Base-by-base conservation (phyloP, 2,888 invertebrate genomes). In the Hypolimnas misippus region DNA sequence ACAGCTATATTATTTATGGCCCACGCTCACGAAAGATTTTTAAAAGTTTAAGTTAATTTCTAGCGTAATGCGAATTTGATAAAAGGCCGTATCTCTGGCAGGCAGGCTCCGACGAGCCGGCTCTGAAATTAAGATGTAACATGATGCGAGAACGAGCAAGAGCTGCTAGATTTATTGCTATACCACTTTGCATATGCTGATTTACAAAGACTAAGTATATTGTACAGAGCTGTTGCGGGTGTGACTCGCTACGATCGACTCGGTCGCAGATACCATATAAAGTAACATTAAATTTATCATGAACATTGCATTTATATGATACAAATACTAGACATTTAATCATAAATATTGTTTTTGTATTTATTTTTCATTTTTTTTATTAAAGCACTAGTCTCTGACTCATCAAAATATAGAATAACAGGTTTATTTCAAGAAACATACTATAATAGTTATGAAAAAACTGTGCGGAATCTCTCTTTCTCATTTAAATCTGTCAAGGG, bases 101-200 rank as follows among this genome's bases (percentile, higher is more conserved):
- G 81, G 86, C 90, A 87, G 89, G 89, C 90, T 88, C 88, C 89
- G 86, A 78, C 86, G 88, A 88, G 89, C 87, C 87, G 88, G 87
- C 86, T 87, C 87, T 89, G 90, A 92, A 92, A 92, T 92, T 92
- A 92, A 92, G 92, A 92, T 92, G 92, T 92, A 92, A 92, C 92
- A 92, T 92, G 92, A 92, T 92, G 92, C 92, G 92, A 91, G 92
- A 92, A 92, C 92, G 92, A 92, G 92, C 92, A 90, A 92, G 91
- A 90, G 86, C 92, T 81, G 84, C 86, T 87, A 92, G 92, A 92
- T 92, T 92, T 92, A 92, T 92, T 91, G 87, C 92, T 89, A 87
- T 90, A 90, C 92, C 92, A 92, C 92, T 92, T 92, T 92, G 92
- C 92, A 92, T 92, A 92, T 92, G 92, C 92, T 92, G 92, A 92